Evolutionary conservation across 2,888 invertebrate genomes (phyloP).

Genomic region (Coelogynopora nodosa): DNA sequence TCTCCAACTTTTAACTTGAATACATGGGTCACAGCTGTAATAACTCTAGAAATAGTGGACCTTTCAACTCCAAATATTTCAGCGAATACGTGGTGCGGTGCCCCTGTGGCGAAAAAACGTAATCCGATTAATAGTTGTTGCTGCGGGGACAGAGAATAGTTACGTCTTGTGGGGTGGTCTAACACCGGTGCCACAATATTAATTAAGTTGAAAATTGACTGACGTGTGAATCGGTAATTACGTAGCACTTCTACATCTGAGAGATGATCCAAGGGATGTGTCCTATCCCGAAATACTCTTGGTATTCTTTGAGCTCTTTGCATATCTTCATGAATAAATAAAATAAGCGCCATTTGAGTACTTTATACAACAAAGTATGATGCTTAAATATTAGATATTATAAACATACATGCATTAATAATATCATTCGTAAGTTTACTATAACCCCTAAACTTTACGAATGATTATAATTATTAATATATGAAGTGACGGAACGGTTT

Average conservation of each 20-base stretch:
- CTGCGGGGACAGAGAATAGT: neutral
- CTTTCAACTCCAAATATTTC: conserved; percentile 19
- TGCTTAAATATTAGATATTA: neutral
- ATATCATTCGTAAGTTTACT: neutral
- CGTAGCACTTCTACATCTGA: neutral
- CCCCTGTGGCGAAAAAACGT: conserved; percentile 7
- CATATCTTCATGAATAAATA: conserved; percentile 37
- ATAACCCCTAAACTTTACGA: neutral
- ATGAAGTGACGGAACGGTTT: too few relatives aligned
- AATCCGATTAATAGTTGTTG: conserved; percentile 17
- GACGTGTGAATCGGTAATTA: neutral
- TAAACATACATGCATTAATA: neutral
- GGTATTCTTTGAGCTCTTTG: too few relatives aligned
- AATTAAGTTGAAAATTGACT: neutral
- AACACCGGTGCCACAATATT: conserved; percentile 18
- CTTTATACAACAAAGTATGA: neutral
- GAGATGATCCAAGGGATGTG: neutral
- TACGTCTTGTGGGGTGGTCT: neutral
- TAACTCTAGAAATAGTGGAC: conserved; percentile 15
- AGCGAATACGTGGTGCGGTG: conserved; percentile 13
- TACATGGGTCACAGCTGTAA: neutral
- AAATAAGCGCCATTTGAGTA: conserved; percentile 32
- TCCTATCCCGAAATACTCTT: neutral
- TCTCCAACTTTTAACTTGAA: neutral
- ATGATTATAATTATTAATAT: too few relatives aligned